Evolutionary conservation across 2,797 vertebrate species (phyloP).

Genomic region (Miichthys miiuy): DNA sequence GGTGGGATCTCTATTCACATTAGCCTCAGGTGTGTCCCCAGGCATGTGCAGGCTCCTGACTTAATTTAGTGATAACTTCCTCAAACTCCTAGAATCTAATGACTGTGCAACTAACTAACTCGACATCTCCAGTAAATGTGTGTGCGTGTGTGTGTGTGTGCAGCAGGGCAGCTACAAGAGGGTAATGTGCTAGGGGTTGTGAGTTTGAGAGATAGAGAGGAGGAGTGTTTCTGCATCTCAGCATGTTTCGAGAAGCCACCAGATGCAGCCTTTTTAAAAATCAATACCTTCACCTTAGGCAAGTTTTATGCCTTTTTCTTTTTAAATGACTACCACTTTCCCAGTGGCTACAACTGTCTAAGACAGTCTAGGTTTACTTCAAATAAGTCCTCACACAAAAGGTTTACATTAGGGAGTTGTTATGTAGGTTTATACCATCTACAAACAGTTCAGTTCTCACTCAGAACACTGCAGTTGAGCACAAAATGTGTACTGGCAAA

Average conservation of each 20-base stretch:
- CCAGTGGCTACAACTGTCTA: constrained; percentile 36
- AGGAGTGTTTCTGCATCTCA: constrained; percentile 53
- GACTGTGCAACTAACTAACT: constrained; percentile 44
- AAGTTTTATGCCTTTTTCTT: constrained; percentile 53
- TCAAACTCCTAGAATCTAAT: constrained; percentile 34
- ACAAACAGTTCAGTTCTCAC: constrained; percentile 18
- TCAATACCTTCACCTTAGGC: constrained; percentile 71
- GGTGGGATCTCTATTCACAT: constrained; percentile 19
- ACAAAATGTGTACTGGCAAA: constrained; percentile 19
- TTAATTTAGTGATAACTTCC: constrained; percentile 47
- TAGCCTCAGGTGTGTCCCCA: constrained; percentile 40
- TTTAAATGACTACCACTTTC: constrained; percentile 37
- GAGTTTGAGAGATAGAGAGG: constrained; percentile 24
- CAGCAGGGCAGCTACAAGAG: constrained; percentile 6
- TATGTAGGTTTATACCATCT: constrained; percentile 17
- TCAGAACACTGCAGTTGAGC: constrained; percentile 7
- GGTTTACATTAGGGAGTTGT: constrained; percentile 38
- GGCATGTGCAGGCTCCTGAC: constrained; percentile 35
- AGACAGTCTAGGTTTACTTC: constrained; percentile 42
- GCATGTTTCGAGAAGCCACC: constrained; percentile 66
- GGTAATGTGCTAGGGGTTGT: constrained; percentile 33
- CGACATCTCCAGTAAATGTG: background rate
- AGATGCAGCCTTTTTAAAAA: constrained; percentile 72
- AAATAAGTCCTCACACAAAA: constrained; percentile 46
- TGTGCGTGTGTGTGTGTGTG: background rate